A percentile compares a stretch with the other conserved stretches of the same genome.
phyloP scores from a whole-genome alignment of 2,113 vertebrate genomes.

The Poeciliopsis retropinna region DNA sequence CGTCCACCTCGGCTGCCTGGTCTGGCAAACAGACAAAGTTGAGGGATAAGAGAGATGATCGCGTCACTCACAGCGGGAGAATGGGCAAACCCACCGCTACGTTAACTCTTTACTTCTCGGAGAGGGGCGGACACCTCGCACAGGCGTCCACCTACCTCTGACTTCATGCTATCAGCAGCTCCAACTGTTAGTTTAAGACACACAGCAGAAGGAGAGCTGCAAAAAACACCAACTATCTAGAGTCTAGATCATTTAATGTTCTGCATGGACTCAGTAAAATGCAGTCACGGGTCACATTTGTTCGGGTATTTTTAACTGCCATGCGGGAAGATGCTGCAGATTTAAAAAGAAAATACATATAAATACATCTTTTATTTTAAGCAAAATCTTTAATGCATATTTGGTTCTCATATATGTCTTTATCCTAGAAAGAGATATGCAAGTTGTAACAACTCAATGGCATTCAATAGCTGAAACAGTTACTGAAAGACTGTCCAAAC shows the following conservation, averaged over 20 bases:
- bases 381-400: background rate
- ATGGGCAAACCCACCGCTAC: conserved; percentile 81
- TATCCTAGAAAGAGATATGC: no score
- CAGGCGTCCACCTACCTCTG: conserved; percentile 47
- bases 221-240: background rate
- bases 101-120: conserved; percentile 81
- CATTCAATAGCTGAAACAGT: no score
- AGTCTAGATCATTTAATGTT: background rate
- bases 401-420: background rate
- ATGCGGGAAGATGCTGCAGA: background rate
- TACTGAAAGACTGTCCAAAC: background rate
- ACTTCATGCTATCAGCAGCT: conserved; percentile 10
- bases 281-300: background rate
- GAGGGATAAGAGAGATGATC: conserved; percentile 88
- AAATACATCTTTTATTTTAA: background rate
- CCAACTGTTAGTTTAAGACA: conserved; percentile 13
- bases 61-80: conserved; percentile 86
- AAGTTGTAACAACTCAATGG: no score
- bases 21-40: conserved; percentile 91
- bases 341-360: no score
- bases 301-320: background rate
- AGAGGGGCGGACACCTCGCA: conserved; percentile 63
- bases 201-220: background rate
- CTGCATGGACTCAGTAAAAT: background rate
- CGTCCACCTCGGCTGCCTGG: conserved; percentile 78